Base-by-base conservation (phyloP, 2,888 invertebrate genomes). In the Pemphredon lugubris region DNA sequence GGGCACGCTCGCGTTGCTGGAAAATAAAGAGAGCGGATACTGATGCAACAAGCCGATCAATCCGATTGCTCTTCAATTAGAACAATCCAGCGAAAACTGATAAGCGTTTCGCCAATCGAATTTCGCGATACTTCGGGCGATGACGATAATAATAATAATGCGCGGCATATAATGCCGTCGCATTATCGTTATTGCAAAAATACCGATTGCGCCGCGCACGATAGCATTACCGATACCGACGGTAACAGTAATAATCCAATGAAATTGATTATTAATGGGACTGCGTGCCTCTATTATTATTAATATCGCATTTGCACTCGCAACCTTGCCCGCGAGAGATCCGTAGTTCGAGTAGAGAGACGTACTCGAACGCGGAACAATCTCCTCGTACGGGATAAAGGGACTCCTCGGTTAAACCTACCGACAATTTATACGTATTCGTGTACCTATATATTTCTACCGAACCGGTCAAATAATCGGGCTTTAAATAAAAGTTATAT, bases 251-350 rank as follows among this genome's bases (percentile, higher is more conserved):
- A 60, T 70, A 70, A 70, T 70, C 70, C 70, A 60, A 51, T 50
- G 70, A 70, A 70, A 70, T 70, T 70, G 67, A 70, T 70, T 70
- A 70, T 70, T 60, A 67, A 70, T 70, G 51, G 67, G 67, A 54
- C 66, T 70, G 59, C 30, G 23, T 54, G 30, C 45, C 14, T 20
- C 44, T 39, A 34, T 66, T 64, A 48, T 48, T 60, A 70, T 70
- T 70, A 70, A 66, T 59, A 67, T 54, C 11, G 30, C n/a, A n/a
- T 44, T 13, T 42, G 48, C 20, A 16, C 32, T 20, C 30, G 30
- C 30, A 9, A 9, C 9, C 30, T 30, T 30, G 9, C 7, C 9
- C 2, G 9, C 30, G n/a, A n/a, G n/a, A n/a, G n/a, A n/a, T n/a
- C n/a, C n/a, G n/a, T n/a, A n/a, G n/a, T n/a, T n/a, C n/a, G n/a